Evolutionary conservation across 1,140 invertebrate genomes (phyloP).

Genomic region (Acromyrmex charruanus): DNA sequence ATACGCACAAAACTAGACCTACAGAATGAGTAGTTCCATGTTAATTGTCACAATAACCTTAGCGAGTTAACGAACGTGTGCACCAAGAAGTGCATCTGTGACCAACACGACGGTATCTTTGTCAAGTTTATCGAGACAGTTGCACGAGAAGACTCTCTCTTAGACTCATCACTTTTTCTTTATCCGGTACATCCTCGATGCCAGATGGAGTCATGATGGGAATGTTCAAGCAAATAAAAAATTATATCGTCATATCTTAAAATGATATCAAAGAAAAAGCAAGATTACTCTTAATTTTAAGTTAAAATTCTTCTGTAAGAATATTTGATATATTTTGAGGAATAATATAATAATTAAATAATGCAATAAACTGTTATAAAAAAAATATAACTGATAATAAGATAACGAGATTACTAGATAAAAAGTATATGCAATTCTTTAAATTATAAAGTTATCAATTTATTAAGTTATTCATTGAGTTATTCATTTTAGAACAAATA

Average conservation of each 20-base stretch:
- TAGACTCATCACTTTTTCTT: neutral
- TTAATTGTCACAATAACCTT: constrained; percentile 61
- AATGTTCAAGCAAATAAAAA: constrained; percentile 31
- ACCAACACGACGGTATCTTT: constrained; percentile 32
- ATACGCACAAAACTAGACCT: neutral
- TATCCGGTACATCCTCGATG: neutral
- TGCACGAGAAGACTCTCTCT: neutral
- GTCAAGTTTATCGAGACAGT: neutral
- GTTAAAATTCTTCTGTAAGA: neutral
- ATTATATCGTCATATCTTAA: neutral
- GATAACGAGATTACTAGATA: neutral
- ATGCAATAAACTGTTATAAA: neutral
- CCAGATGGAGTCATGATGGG: constrained; percentile 18
- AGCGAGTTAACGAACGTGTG: constrained; percentile 35
- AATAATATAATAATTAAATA: neutral
- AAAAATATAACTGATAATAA: neutral
- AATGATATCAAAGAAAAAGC: constrained; percentile 8
- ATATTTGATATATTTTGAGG: neutral
- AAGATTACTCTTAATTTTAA: constrained; percentile 23
- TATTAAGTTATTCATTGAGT: neutral
- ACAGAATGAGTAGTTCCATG: neutral
- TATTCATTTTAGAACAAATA: neutral
- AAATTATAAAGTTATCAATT: neutral
- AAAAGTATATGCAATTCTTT: neutral
- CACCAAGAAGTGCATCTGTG: constrained; percentile 49